Conservation (phyloP, 2,888 invertebrate species). For the Thymelicus sylvestris region DNA sequence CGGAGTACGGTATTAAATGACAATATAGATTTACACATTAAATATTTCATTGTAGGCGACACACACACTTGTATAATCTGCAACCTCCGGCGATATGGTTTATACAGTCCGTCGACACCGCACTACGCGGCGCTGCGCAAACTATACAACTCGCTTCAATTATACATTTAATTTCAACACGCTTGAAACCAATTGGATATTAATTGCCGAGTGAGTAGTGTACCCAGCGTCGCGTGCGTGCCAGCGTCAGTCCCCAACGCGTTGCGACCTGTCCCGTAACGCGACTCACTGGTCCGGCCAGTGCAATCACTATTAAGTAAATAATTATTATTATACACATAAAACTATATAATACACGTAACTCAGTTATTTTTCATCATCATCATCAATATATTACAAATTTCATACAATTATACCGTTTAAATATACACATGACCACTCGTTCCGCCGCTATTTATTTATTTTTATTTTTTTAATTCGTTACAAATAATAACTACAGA, state of each 20-base stretch:
- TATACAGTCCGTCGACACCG: background rate
- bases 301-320: constrained; percentile 49
- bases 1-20: constrained; percentile 21
- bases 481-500: constrained; percentile 50
- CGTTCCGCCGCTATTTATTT: constrained; percentile 40
- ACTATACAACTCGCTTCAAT: too few relatives aligned
- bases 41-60: constrained; percentile 18
- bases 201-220: background rate
- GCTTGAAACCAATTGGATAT: too few relatives aligned
- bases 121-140: background rate
- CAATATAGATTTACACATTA: constrained; percentile 15
- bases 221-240: background rate
- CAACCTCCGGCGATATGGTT: background rate
- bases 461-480: constrained; percentile 41
- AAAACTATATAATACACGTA: constrained; percentile 70
- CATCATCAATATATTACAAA: constrained; percentile 49
- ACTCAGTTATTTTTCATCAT: constrained; percentile 55
- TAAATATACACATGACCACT: constrained; percentile 48
- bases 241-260: background rate
- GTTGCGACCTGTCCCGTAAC: background rate
- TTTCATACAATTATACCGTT: constrained; percentile 44
- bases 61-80: constrained; percentile 17
- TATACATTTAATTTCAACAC: too few relatives aligned
- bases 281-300: constrained; percentile 65
- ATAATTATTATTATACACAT: constrained; percentile 61